A percentile compares a stretch with the other conserved stretches of the same genome.
Conservation (phyloP, 2,113 vertebrate species). For the Cochlearius cochlearius region DNA sequence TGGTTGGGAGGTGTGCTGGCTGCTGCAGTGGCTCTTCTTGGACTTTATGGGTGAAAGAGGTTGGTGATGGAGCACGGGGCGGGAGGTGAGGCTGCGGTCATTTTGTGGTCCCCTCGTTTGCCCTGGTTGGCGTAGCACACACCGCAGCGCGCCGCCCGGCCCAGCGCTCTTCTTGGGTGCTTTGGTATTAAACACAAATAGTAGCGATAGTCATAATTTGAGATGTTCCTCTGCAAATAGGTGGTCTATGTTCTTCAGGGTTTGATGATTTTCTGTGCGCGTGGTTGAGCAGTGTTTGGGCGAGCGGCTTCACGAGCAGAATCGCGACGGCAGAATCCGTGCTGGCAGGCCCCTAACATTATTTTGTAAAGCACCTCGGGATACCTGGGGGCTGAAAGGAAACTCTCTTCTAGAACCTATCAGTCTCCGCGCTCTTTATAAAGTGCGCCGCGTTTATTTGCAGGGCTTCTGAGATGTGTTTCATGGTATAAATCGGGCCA, state of each 20-base stretch:
- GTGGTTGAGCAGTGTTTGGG: not conserved
- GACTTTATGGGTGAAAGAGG: not conserved
- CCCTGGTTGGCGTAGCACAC: not conserved
- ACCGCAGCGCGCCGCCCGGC: rapidly evolving
- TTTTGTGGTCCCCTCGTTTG: rapidly evolving
- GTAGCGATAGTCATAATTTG: not conserved
- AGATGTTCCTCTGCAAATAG: not conserved
- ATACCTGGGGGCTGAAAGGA: not conserved
- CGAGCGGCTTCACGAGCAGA: rapidly evolving
- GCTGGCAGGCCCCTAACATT: not conserved
- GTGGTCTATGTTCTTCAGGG: not conserved
- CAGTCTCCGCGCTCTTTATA: not conserved
- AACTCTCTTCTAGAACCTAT: not conserved
- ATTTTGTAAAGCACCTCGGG: not conserved
- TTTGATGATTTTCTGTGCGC: rapidly evolving
- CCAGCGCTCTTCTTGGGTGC: rapidly evolving
- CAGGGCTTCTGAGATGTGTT: not conserved
- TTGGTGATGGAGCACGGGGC: not conserved
- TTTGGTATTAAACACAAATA: not conserved
- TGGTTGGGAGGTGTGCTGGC: not conserved
- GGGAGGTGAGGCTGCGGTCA: not conserved
- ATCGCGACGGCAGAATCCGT: rapidly evolving
- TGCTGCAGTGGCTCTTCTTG: not conserved
- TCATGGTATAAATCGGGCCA: not conserved
- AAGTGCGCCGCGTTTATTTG: not conserved